phyloP scores from a whole-genome alignment of 2,888 invertebrate genomes.

The Rapana venosa region DNA sequence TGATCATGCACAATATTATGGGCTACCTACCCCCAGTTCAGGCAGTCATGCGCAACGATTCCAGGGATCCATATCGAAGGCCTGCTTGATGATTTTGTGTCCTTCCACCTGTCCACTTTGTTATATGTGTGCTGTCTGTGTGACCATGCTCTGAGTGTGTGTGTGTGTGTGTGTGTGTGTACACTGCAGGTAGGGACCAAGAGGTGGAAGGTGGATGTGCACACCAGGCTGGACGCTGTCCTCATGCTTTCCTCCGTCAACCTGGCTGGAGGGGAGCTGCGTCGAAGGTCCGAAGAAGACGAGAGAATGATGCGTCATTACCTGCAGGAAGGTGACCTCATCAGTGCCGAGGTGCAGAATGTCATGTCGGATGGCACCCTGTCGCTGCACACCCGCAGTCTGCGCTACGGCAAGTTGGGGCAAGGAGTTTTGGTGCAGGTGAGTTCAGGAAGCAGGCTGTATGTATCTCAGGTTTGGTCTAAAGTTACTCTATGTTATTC shows the following conservation, averaged over 20 bases:
- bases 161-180: background rate
- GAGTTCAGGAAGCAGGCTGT: background rate
- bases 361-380: slow-evolving; percentile 93
- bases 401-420: slow-evolving; percentile 95
- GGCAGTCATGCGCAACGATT: too few species aligned
- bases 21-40: too few species aligned
- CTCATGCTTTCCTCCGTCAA: slow-evolving; percentile 95
- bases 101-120: background rate
- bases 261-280: slow-evolving; percentile 95
- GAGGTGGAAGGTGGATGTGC: slow-evolving; percentile 96
- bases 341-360: slow-evolving; percentile 98
- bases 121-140: background rate
- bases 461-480: background rate
- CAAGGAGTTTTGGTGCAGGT: slow-evolving; percentile 28
- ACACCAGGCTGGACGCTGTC: slow-evolving; percentile 90
- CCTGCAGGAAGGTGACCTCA: slow-evolving; percentile 85
- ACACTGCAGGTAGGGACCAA: slow-evolving; percentile 90
- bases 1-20: too few species aligned
- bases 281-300: slow-evolving; percentile 95
- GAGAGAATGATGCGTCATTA: slow-evolving; percentile 98
- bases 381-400: slow-evolving; percentile 95
- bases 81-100: too few species aligned
- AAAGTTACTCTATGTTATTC: background rate
- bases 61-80: too few species aligned
- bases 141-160: too few species aligned